A percentile compares a stretch with the other conserved stretches of the same genome.
phyloP scores from a whole-genome alignment of 2,888 invertebrate species.

The Drosophila histrio region DNA sequence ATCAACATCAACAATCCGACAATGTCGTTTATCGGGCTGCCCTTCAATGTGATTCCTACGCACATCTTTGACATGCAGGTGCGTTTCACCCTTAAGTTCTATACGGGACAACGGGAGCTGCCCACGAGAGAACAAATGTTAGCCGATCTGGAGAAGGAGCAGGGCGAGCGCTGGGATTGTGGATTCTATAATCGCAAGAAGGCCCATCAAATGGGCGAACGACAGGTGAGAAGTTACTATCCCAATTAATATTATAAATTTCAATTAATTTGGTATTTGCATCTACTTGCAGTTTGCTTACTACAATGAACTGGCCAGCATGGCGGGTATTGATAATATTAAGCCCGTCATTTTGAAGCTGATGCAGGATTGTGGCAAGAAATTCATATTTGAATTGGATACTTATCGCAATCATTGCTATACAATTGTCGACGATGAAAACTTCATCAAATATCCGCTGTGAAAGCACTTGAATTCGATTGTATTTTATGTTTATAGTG shows the following conservation, averaged over 20 bases:
- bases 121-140: constrained; percentile 88
- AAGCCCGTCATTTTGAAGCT: constrained; percentile 89
- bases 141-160: constrained; percentile 87
- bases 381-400: constrained; percentile 87
- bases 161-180: constrained; percentile 85
- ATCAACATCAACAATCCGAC: constrained; percentile 91
- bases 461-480: constrained; percentile 6
- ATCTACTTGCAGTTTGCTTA: constrained; percentile 86
- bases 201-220: constrained; percentile 87
- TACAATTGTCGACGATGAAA: constrained; percentile 87
- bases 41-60: constrained; percentile 92
- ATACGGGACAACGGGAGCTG: constrained; percentile 87
- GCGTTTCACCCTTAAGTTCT: constrained; percentile 87
- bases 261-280: background rate
- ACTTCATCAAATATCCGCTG: constrained; percentile 69
- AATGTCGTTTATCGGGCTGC: constrained; percentile 92
- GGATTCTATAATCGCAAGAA: constrained; percentile 86
- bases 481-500: constrained; percentile 17
- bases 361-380: constrained; percentile 88
- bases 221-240: constrained; percentile 77
- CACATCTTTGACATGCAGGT: constrained; percentile 92
- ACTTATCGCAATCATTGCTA: constrained; percentile 87
- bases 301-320: constrained; percentile 88
- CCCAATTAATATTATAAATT: background rate
- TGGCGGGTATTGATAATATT: constrained; percentile 87